Conservation (phyloP, 2,888 invertebrate genomes). For the Coleophora flavipennella region DNA sequence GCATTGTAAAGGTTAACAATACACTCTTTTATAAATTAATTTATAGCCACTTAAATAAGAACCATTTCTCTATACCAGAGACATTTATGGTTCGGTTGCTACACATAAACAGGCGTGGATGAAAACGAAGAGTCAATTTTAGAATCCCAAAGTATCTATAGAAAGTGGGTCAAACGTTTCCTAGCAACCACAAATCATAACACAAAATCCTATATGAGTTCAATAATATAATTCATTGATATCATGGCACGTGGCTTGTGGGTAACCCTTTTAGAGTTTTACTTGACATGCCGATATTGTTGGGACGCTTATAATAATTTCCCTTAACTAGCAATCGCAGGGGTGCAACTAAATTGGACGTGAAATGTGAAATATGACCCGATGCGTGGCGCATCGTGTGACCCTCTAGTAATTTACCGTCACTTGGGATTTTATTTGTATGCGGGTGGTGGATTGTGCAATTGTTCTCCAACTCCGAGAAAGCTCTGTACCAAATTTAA, state of each 20-base stretch:
- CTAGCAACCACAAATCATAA: slow-evolving; percentile 36
- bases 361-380: slow-evolving; percentile 4
- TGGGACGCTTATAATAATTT: too few species aligned
- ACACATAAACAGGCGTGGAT: slow-evolving; percentile 15
- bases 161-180: slow-evolving; percentile 32
- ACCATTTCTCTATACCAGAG: slow-evolving; percentile 32
- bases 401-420: slow-evolving; percentile 13
- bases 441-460: slow-evolving; percentile 56
- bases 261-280: slow-evolving; percentile 13
- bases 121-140: neutral
- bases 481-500: neutral
- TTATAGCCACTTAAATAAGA: slow-evolving; percentile 36
- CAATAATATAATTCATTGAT: slow-evolving; percentile 25
- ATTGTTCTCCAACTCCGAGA: slow-evolving; percentile 31
- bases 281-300: slow-evolving; percentile 16
- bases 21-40: slow-evolving; percentile 35
- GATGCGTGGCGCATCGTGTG: slow-evolving; percentile 20
- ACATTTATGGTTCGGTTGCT: slow-evolving; percentile 28
- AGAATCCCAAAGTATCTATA: slow-evolving; percentile 22
- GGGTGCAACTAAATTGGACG: slow-evolving; percentile 14
- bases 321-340: slow-evolving; percentile 5
- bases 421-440: slow-evolving; percentile 45
- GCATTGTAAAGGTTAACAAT: neutral
- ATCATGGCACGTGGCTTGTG: slow-evolving; percentile 21
- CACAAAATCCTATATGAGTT: slow-evolving; percentile 28